These are phyloP conservation scores for Kryphioiulus occultus DNA, from an alignment of 2,888 invertebrate species.

Conservation along the genomic window DNA sequence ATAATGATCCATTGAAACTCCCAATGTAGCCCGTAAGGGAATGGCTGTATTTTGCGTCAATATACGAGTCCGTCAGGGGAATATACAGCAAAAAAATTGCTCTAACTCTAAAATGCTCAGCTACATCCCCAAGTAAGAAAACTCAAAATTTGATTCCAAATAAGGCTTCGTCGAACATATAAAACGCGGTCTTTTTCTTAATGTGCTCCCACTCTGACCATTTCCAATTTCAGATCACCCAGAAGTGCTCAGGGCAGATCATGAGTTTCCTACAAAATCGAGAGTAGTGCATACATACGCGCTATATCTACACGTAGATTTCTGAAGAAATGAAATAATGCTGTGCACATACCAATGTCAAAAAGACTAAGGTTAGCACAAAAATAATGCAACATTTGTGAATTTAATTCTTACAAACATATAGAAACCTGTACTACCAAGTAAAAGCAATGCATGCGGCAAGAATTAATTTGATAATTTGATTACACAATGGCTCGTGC, in stretches of 20 bases:
- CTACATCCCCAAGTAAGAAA: background rate
- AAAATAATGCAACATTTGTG: background rate
- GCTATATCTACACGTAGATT: background rate
- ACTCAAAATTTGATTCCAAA: background rate
- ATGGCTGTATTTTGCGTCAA: background rate
- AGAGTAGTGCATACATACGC: too few relatives aligned
- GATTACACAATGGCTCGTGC: too few relatives aligned
- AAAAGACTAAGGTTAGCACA: background rate
- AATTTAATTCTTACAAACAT: too few relatives aligned
- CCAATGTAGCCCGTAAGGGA: background rate
- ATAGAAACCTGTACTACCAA: too few relatives aligned
- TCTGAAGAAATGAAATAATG: background rate
- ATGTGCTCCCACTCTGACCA: background rate
- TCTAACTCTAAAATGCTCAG: background rate
- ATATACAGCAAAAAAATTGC: background rate
- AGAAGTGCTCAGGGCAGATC: background rate
- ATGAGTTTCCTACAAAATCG: background rate
- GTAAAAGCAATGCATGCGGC: too few relatives aligned
- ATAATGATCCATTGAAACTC: background rate
- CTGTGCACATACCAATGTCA: background rate
- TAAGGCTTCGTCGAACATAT: background rate
- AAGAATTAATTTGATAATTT: too few relatives aligned
- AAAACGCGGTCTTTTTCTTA: background rate
- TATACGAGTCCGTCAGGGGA: background rate
- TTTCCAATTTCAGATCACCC: background rate